Evolutionary conservation across 1,140 invertebrate species (phyloP), one percentile per base, ranked within the genome.

Genomic region (Oryctes rhinoceros): DNA sequence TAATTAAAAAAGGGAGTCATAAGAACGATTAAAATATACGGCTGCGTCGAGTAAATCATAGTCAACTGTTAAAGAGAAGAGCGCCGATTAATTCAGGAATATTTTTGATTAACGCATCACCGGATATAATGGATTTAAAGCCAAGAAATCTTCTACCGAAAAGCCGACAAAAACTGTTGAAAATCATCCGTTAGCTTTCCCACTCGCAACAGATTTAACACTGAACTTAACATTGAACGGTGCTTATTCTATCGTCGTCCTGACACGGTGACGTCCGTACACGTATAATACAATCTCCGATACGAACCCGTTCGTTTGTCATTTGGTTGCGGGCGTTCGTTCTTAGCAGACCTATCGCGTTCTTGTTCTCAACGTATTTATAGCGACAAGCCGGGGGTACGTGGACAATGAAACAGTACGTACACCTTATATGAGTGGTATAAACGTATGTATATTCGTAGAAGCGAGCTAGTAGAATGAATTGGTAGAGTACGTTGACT

Each of bases 141-240:
- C 13, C 1, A 13, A 62, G 53, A 5, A 20, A 62, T 62, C 5
- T 62, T 15, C 1, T 15, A 20, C 20, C 13, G 7, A 71, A 71
- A 71, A 35, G 6, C 24, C 15, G 9, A 11, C 1, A 24, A 71
- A 13, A 71, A 35, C 3, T 18, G 3, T 4, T n/a, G 15, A 59
- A 59, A 59, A 71, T 30, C 65, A 3, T 71, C 5, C 24, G 24
- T 10, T 9, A 37, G 20, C 65, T 37, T 5, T 9, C 13, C n/a
- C 3, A 67, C 20, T 67, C 18, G 4, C 53, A n/a, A 59, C 13
- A 44, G 39, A 6, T 71, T 35, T 24, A 71, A 9, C 65, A 71
- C 65, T 71, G 65, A 71, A 71, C 65, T 71, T 71, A 71, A 71
- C 65, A 71, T 71, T 71, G 65, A 71, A 71, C 24, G 20, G 9